phyloP scores from a whole-genome alignment of 2,797 vertebrate species.

The Artibeus lituratus region DNA sequence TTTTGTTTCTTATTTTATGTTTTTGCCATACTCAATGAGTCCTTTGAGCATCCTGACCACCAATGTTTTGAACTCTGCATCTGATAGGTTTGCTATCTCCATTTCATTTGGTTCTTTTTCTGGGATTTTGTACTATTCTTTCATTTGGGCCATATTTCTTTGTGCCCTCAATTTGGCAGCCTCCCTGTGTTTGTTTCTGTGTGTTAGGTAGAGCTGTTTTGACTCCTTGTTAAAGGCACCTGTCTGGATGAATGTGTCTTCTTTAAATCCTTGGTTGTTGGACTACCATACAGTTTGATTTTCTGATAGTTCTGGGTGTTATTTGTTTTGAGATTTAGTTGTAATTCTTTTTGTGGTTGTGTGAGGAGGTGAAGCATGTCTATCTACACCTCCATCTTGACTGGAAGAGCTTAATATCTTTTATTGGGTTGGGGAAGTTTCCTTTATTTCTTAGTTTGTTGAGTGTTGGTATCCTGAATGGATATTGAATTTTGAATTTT shows the following conservation, averaged over 20 bases:
- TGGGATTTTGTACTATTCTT: background rate
- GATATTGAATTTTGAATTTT: background rate
- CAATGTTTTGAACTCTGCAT: background rate
- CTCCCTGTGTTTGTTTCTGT: too few species aligned
- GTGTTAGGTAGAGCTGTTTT: too few species aligned
- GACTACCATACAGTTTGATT: background rate
- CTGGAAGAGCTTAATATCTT: background rate
- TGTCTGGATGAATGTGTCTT: too few species aligned
- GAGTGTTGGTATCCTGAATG: background rate
- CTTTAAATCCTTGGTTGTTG: background rate
- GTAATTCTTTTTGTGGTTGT: background rate
- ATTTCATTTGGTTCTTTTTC: background rate
- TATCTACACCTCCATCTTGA: background rate
- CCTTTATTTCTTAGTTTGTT: background rate
- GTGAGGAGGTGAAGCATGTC: background rate
- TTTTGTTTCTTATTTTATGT: background rate
- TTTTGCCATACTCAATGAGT: background rate
- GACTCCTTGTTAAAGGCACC: too few species aligned
- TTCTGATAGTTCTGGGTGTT: background rate
- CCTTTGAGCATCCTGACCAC: background rate
- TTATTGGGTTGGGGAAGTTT: background rate
- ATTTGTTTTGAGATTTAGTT: background rate
- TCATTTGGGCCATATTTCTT: background rate
- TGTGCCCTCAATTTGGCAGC: background rate
- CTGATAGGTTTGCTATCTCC: background rate